Percentiles rank a stretch among this genome's conserved stretches.
Conservation (phyloP, 2,888 invertebrate species). For the Eugnorisma glareosa region DNA sequence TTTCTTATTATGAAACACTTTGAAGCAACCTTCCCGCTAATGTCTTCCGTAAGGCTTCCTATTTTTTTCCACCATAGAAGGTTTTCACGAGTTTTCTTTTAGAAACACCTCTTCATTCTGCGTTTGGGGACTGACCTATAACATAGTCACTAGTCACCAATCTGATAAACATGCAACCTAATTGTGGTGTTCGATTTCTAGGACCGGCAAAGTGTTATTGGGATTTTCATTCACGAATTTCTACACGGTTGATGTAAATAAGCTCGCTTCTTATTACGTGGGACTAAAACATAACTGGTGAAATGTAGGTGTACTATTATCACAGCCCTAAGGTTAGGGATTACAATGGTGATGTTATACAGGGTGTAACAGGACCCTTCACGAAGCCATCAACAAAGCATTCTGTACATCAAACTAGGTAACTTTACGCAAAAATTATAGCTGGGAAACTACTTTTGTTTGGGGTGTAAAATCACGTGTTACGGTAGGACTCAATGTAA, state of each 20-base stretch:
- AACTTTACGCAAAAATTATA: no score
- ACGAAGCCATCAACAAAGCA: no score
- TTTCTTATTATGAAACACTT: neutral
- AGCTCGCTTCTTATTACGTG: neutral
- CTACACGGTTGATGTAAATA: neutral
- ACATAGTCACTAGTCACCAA: neutral
- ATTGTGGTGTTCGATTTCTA: neutral
- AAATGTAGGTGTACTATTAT: neutral
- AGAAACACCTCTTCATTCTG: neutral
- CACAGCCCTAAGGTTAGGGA: neutral
- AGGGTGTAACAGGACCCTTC: no score
- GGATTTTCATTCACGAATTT: neutral
- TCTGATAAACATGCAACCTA: neutral
- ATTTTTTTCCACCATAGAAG: neutral
- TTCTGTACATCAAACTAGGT: no score
- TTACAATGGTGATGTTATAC: neutral
- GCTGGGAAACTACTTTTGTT: no score
- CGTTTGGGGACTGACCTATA: neutral
- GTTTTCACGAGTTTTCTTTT: neutral
- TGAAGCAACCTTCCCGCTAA: neutral
- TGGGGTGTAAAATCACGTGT: no score
- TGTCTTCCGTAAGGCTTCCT: neutral
- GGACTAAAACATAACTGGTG: neutral
- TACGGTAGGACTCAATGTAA: no score
- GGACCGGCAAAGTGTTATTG: neutral